Conservation (phyloP, 2,888 invertebrate genomes). For the Hanleya hanleyi region DNA sequence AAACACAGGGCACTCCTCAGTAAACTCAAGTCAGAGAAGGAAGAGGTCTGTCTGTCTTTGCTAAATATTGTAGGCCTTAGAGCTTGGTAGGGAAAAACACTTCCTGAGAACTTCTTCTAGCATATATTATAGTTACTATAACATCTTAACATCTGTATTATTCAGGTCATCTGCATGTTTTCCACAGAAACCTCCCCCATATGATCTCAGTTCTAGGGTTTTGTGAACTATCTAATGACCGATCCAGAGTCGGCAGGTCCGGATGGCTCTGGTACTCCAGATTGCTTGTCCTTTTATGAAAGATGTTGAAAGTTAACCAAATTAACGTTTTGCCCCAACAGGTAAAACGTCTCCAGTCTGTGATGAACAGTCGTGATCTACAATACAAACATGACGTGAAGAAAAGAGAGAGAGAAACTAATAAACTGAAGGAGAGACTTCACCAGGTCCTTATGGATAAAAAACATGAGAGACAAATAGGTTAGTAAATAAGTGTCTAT, state of each 20-base stretch:
- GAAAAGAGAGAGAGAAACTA: conserved; percentile 67
- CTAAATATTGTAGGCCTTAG: no score
- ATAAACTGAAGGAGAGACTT: conserved; percentile 65
- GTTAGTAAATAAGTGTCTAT: conserved; percentile 35
- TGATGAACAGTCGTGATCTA: conserved; percentile 62
- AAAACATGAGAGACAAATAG: conserved; percentile 61
- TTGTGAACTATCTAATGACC: no score
- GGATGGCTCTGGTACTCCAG: not conserved
- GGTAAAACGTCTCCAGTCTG: conserved; percentile 60
- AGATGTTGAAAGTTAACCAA: not conserved
- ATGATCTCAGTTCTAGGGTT: no score
- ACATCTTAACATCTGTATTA: no score
- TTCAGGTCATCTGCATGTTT: no score
- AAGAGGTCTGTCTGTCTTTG: conserved; percentile 55
- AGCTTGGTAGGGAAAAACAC: no score
- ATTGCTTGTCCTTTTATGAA: not conserved
- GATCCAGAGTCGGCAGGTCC: no score
- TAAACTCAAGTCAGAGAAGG: conserved; percentile 65
- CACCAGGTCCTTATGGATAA: conserved; percentile 68
- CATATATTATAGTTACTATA: no score
- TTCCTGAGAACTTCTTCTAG: no score
- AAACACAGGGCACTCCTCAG: conserved; percentile 53
- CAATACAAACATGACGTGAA: conserved; percentile 70
- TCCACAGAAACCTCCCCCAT: no score
- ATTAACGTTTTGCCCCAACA: conserved; percentile 29